phyloP scores from a whole-genome alignment of 2,113 vertebrate genomes.

The Varanus komodoensis region DNA sequence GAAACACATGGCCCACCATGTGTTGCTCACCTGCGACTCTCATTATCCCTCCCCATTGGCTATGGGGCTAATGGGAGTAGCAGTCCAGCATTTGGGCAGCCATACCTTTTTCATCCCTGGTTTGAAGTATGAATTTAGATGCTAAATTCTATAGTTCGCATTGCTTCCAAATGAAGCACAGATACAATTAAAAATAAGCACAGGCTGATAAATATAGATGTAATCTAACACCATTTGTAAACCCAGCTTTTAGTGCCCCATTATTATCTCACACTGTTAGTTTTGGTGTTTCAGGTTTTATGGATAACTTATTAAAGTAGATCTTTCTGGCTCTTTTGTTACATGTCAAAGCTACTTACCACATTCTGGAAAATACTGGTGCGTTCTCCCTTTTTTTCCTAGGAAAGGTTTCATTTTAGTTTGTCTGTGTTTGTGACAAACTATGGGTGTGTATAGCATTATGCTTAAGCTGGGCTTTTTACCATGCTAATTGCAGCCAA shows the following conservation, averaged over 20 bases:
- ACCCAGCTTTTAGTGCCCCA: neutral
- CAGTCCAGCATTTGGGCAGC: too few relatives aligned
- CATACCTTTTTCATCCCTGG: neutral
- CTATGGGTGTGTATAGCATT: neutral
- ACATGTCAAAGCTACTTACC: neutral
- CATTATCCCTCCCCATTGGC: too few relatives aligned
- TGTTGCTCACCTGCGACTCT: too few relatives aligned
- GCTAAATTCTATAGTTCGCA: neutral
- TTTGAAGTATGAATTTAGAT: neutral
- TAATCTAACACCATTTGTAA: neutral
- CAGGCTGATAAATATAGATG: neutral
- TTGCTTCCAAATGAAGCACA: neutral
- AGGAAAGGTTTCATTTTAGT: slow-evolving; percentile 29
- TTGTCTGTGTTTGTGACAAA: neutral
- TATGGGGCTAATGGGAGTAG: too few relatives aligned
- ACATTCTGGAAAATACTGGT: neutral
- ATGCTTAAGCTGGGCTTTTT: slow-evolving; percentile 29
- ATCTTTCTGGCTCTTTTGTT: neutral
- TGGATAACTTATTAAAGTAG: neutral
- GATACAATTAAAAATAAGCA: neutral
- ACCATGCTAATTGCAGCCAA: slow-evolving; percentile 16
- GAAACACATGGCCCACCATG: too few relatives aligned
- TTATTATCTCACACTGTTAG: neutral
- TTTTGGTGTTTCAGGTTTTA: neutral
- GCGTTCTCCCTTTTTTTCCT: neutral